A percentile compares a stretch with the other conserved stretches of the same genome.
phyloP scores from a whole-genome alignment of 2,113 vertebrate species.

The Apus apus region DNA sequence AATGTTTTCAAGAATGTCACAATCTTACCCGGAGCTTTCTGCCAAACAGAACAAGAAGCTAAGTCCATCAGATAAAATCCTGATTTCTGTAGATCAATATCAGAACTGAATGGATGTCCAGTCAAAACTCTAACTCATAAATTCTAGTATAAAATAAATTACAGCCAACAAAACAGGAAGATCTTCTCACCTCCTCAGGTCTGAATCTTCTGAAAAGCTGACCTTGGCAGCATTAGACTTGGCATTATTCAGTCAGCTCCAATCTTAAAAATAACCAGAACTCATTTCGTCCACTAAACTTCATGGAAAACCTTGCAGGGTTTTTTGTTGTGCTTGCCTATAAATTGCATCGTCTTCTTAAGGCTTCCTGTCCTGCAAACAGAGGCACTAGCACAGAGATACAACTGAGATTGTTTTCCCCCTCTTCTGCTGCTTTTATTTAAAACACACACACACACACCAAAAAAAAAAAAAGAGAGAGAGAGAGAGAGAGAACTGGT shows the following conservation, averaged over 20 bases:
- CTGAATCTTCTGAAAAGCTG: conserved; percentile 44
- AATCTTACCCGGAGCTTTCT: background rate
- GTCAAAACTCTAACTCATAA: background rate
- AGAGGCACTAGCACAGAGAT: conserved; percentile 57
- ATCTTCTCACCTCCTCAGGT: conserved; percentile 52
- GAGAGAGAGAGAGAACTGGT: conserved; percentile 6
- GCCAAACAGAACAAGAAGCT: conserved; percentile 18
- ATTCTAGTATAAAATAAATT: background rate
- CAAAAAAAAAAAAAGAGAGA: background rate
- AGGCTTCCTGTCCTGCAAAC: conserved; percentile 50
- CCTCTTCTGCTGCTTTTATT: conserved; percentile 67
- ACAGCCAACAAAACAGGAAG: conserved; percentile 31
- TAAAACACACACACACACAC: background rate
- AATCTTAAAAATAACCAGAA: background rate
- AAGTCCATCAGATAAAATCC: background rate
- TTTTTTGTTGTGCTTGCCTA: background rate
- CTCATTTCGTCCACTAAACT: conserved; percentile 33
- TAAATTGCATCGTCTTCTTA: conserved; percentile 51
- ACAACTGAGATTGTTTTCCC: conserved; percentile 54
- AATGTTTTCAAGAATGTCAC: conserved; percentile 44
- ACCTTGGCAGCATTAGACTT: conserved; percentile 18
- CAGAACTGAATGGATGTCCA: background rate
- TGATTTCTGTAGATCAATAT: background rate
- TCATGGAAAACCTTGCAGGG: conserved; percentile 25
- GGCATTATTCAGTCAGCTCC: conserved; percentile 42